Evolutionary conservation across 2,888 invertebrate species (phyloP).

Genomic region (Eudasyphora cyanicolor): DNA sequence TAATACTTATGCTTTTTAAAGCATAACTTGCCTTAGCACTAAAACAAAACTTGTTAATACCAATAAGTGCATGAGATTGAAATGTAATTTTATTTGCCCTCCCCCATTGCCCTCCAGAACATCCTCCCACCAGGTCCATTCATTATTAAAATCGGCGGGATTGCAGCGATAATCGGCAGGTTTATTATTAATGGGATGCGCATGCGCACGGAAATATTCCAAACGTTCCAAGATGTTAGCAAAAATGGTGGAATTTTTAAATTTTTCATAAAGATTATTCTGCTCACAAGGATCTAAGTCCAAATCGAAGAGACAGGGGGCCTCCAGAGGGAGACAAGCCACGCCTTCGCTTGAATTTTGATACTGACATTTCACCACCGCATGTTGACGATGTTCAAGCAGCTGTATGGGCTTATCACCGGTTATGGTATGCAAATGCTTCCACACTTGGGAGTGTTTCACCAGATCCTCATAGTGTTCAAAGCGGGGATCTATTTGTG

Average conservation of each 20-base stretch:
- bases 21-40: background rate
- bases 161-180: constrained; percentile 81
- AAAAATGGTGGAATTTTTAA: constrained; percentile 68
- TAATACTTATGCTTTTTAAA: background rate
- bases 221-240: constrained; percentile 79
- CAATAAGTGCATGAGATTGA: background rate
- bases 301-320: constrained; percentile 81
- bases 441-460: constrained; percentile 71
- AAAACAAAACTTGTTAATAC: constrained; percentile 39
- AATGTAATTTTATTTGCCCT: background rate
- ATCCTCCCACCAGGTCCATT: constrained; percentile 84
- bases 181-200: constrained; percentile 80
- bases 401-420: constrained; percentile 76
- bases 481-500: constrained; percentile 68
- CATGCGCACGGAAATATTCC: constrained; percentile 78
- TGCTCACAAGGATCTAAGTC: constrained; percentile 82
- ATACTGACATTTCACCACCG: constrained; percentile 69
- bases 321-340: constrained; percentile 71
- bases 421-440: constrained; percentile 62
- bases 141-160: constrained; percentile 81
- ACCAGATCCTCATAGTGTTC: constrained; percentile 68
- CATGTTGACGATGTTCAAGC: constrained; percentile 67
- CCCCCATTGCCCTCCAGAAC: constrained; percentile 54
- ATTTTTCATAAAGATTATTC: constrained; percentile 73
- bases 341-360: constrained; percentile 67